Conservation (phyloP, 2,113 vertebrate species). For the Syngnathoides biaculeatus region DNA sequence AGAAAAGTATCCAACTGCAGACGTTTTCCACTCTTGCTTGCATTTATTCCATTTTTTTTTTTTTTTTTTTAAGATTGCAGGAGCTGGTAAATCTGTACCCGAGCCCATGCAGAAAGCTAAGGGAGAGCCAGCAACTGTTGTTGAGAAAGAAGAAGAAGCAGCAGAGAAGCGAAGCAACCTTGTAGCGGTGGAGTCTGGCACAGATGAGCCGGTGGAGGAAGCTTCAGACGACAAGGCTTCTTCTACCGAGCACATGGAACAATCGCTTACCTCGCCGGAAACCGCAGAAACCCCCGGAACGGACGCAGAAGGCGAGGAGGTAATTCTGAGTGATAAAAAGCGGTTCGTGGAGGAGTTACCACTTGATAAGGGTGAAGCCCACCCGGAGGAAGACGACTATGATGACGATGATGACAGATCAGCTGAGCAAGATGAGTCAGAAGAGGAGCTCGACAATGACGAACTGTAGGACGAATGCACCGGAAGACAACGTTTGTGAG, state of each 20-base stretch:
- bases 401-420: not conserved
- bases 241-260: conserved; percentile 24
- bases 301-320: not conserved
- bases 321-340: conserved; percentile 10
- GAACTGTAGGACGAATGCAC: conserved; percentile 32
- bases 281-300: conserved; percentile 14
- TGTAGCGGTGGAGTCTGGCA: not conserved
- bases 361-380: not conserved
- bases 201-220: conserved; percentile 7
- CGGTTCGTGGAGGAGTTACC: not conserved
- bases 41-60: conserved; percentile 13
- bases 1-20: no score
- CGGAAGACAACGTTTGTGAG: conserved; percentile 54
- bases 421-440: not conserved
- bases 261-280: conserved; percentile 19
- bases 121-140: conserved; percentile 7
- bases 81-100: conserved; percentile 6
- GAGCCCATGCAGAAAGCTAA: conserved; percentile 11
- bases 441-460: conserved; percentile 6
- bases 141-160: conserved; percentile 2
- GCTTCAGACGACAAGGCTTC: conserved; percentile 12
- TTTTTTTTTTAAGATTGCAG: conserved; percentile 22
- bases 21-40: no score
- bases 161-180: not conserved
- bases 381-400: not conserved